Evolutionary conservation across 2,113 vertebrate genomes (phyloP).

Genomic region (Heterotis niloticus): DNA sequence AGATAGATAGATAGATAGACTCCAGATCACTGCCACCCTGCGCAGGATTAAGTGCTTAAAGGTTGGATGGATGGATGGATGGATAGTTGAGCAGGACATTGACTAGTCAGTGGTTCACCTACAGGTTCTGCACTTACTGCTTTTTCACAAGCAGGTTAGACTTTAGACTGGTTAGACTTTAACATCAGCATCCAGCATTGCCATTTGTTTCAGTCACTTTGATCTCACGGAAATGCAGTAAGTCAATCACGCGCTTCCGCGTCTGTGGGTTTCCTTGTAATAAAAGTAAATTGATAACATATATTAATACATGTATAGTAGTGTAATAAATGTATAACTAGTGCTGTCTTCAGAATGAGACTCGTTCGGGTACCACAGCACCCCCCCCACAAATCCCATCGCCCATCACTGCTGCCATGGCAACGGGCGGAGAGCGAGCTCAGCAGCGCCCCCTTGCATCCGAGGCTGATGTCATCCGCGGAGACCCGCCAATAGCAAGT

Average conservation of each 20-base stretch:
- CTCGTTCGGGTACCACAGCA: neutral
- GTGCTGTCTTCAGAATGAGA: neutral
- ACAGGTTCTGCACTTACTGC: neutral
- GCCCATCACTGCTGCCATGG: conserved; percentile 20
- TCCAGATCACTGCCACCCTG: too few relatives aligned
- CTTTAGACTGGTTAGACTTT: neutral
- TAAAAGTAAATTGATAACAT: conserved; percentile 7
- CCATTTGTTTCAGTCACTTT: neutral
- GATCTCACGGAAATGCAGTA: neutral
- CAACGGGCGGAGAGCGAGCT: conserved; percentile 14
- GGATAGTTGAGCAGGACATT: too few relatives aligned
- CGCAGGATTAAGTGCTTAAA: too few relatives aligned
- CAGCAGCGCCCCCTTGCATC: conserved; percentile 20
- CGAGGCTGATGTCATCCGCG: conserved; percentile 19
- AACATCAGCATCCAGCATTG: neutral
- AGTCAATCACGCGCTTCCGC: neutral
- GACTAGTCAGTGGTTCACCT: too few relatives aligned
- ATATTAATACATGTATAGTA: neutral
- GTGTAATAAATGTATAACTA: neutral
- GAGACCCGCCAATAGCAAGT: conserved; percentile 34
- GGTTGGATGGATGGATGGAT: too few relatives aligned
- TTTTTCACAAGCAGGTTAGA: neutral
- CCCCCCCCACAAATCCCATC: neutral
- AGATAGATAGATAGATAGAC: too few relatives aligned
- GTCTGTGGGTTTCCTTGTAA: neutral